Percentiles rank a stretch among this genome's conserved stretches.
Conservation (phyloP, 2,797 vertebrate genomes). For the Hapalemur alaotrensis region DNA sequence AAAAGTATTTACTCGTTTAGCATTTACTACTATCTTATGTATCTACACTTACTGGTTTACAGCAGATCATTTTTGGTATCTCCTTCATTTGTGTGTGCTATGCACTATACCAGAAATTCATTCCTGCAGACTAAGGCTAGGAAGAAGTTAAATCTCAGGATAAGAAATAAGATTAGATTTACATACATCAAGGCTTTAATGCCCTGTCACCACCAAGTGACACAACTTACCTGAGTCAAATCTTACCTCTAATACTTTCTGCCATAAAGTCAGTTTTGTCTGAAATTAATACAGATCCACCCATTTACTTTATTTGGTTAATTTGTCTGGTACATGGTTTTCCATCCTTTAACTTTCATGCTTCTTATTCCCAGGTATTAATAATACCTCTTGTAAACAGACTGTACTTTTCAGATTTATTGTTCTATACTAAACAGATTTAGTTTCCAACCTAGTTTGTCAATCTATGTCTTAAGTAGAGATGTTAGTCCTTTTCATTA, state of each 20-base stretch:
- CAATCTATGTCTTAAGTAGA: background rate
- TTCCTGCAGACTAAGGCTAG: background rate
- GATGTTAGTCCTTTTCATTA: background rate
- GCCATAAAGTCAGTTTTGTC: background rate
- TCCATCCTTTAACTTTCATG: accelerated
- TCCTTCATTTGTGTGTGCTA: background rate
- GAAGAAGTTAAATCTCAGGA: background rate
- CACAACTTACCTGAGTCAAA: background rate
- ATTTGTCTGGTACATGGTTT: background rate
- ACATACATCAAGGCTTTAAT: background rate
- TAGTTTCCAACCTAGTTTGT: background rate
- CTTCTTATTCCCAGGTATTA: background rate
- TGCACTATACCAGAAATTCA: background rate
- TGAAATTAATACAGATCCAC: background rate
- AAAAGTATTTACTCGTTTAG: background rate
- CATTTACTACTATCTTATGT: background rate
- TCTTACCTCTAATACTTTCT: background rate
- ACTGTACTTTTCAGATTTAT: background rate
- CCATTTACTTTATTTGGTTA: background rate
- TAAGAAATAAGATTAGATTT: background rate
- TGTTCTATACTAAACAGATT: background rate
- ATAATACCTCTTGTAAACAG: background rate
- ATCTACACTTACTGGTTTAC: background rate
- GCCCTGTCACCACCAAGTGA: background rate
- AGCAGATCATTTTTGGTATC: background rate